Percentiles rank a stretch among this genome's conserved stretches.
phyloP scores from a whole-genome alignment of 2,797 vertebrate species.

The Enteromius radiatus region DNA sequence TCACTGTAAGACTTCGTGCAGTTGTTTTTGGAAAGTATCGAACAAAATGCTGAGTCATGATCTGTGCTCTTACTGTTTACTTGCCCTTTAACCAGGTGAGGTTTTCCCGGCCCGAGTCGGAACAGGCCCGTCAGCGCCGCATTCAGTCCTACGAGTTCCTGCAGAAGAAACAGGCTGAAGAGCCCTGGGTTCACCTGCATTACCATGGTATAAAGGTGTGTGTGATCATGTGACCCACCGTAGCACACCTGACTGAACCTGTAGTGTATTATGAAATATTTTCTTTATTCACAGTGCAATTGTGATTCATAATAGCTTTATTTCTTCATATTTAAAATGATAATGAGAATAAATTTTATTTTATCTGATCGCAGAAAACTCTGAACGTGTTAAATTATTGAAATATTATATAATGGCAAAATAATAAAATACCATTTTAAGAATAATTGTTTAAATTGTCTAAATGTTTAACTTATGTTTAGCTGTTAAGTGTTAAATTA shows the following conservation, averaged over 20 bases:
- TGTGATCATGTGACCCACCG: not conserved
- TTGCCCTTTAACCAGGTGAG: conserved; percentile 79
- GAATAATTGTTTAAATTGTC: too few relatives aligned
- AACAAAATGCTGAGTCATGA: not conserved
- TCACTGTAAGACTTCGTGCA: conserved; percentile 82
- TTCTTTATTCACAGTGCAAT: not conserved
- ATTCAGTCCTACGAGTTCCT: conserved; percentile 96
- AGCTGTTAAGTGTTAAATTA: not conserved
- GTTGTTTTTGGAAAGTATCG: not conserved
- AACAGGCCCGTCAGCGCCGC: conserved; percentile 93
- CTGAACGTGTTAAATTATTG: not conserved
- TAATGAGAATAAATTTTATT: not conserved
- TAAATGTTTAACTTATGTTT: too few relatives aligned
- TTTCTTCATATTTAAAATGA: not conserved
- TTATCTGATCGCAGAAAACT: not conserved
- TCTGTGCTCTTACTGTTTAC: not conserved
- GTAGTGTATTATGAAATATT: too few relatives aligned
- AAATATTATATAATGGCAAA: not conserved
- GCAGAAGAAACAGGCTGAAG: conserved; percentile 96
- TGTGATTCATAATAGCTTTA: not conserved
- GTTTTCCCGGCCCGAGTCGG: conserved; percentile 93
- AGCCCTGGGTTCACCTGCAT: conserved; percentile 93
- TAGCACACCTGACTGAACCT: not conserved
- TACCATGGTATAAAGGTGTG: conserved; percentile 87
- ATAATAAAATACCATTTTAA: not conserved